These are phyloP conservation scores for Actenoides lindsayi DNA, from an alignment of 2,113 vertebrate species.

Conservation along the genomic window DNA sequence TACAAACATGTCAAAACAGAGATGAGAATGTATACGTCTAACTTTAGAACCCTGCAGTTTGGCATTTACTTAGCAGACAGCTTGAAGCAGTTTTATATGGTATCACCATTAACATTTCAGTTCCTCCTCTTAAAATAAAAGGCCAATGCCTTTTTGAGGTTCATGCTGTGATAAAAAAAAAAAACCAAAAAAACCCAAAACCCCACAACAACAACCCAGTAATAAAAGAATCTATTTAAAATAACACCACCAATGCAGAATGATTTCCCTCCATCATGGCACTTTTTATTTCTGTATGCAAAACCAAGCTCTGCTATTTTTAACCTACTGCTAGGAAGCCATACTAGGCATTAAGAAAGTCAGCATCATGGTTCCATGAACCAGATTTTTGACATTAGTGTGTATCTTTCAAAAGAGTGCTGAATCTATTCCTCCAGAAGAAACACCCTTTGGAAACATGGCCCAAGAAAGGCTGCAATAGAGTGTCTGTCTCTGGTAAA, in stretches of 20 bases:
- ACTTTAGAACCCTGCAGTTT: not conserved
- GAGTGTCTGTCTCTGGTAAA: not conserved
- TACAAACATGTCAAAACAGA: not conserved
- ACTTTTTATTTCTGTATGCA: constrained; percentile 28
- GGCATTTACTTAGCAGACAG: not conserved
- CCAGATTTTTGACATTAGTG: not conserved
- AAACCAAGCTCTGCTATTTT: constrained; percentile 55
- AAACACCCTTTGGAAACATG: not conserved
- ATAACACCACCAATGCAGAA: not conserved
- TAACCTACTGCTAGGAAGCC: not conserved
- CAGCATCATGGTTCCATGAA: not conserved
- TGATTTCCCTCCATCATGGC: not conserved
- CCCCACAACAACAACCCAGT: not conserved
- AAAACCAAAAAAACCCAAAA: not conserved
- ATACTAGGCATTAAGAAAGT: not conserved
- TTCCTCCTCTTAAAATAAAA: constrained; percentile 6
- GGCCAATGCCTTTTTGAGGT: not conserved
- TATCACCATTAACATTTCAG: not conserved
- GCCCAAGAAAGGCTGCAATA: not conserved
- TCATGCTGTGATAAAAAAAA: not conserved
- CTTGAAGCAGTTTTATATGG: constrained; percentile 18
- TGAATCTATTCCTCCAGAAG: not conserved
- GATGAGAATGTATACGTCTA: not conserved
- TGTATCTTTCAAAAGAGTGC: not conserved
- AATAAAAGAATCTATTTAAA: not conserved